Conservation (phyloP, 2,113 vertebrate genomes). For the Peucedramus taeniatus region DNA sequence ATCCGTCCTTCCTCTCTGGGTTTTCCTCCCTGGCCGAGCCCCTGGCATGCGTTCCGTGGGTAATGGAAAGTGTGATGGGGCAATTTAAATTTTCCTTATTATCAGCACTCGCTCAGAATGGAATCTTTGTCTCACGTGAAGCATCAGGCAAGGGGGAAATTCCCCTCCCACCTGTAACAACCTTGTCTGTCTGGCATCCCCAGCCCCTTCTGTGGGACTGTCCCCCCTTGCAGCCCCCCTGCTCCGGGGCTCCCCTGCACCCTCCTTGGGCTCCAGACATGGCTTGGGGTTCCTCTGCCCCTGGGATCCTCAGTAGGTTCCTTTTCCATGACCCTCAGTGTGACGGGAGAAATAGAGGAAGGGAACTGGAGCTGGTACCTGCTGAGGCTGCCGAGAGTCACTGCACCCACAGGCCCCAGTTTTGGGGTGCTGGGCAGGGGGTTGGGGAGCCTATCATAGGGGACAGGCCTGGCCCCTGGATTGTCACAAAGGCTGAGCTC, state of each 20-base stretch:
- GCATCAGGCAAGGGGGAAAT: neutral
- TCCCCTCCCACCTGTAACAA: neutral
- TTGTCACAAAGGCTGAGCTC: too few species aligned
- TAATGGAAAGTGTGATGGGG: slow-evolving; percentile 40
- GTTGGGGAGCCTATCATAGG: fast-evolving
- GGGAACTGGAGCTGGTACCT: neutral
- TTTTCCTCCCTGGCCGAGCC: neutral
- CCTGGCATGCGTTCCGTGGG: neutral
- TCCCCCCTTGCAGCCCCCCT: too few species aligned
- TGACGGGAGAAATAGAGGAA: neutral
- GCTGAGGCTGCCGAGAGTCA: fast-evolving
- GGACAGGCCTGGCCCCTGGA: neutral
- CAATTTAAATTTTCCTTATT: neutral
- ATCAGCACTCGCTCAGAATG: neutral
- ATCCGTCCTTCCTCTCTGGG: neutral
- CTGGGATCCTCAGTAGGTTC: too few species aligned
- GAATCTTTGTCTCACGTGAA: neutral
- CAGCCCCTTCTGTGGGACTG: fast-evolving
- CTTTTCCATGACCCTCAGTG: neutral
- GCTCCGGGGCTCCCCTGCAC: neutral
- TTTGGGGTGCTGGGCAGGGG: neutral
- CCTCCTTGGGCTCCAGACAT: neutral
- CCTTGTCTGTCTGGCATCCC: neutral
- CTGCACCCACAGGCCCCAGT: neutral
- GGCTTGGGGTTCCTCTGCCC: neutral